These are phyloP conservation scores for Scaptodrosophila latifasciaeformis DNA, from an alignment of 2,888 invertebrate genomes.

Conservation along the genomic window DNA sequence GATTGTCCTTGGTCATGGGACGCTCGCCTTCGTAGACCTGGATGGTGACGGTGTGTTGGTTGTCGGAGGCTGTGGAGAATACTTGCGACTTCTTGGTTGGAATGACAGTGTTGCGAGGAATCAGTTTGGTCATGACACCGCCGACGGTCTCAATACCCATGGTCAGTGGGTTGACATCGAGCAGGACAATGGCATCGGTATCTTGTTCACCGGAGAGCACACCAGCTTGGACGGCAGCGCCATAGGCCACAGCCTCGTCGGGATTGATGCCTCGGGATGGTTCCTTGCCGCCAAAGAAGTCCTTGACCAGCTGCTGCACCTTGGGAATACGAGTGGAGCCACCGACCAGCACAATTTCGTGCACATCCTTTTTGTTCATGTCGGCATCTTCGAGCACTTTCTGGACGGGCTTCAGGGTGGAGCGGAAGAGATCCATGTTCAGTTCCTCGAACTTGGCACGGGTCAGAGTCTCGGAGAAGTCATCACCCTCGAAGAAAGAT, in stretches of 20 bases:
- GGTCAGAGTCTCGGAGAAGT: constrained; percentile 98
- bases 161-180: constrained; percentile 98
- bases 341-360: constrained; percentile 99
- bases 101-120: constrained; percentile 98
- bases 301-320: constrained; percentile 93
- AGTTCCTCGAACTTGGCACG: constrained; percentile 99
- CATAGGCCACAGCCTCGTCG: constrained; percentile 99
- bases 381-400: constrained; percentile 99
- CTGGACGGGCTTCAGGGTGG: constrained; percentile 95
- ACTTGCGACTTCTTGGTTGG: constrained; percentile 99
- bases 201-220: constrained; percentile 97
- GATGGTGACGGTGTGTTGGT: constrained; percentile 99
- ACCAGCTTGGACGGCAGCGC: constrained; percentile 98
- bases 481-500: constrained; percentile 97
- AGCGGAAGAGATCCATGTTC: constrained; percentile 94
- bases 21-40: constrained; percentile 99
- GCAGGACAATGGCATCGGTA: constrained; percentile 94
- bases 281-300: constrained; percentile 98
- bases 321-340: constrained; percentile 99
- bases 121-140: constrained; percentile 99
- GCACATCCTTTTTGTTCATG: constrained; percentile 97
- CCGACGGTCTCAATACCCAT: constrained; percentile 99
- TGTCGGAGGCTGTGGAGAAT: constrained; percentile 99
- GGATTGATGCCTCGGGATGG: constrained; percentile 98
- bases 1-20: constrained; percentile 99